These are phyloP conservation scores for Benitochromis conjunctus DNA, from an alignment of 2,113 vertebrate genomes.

Conservation along the genomic window DNA sequence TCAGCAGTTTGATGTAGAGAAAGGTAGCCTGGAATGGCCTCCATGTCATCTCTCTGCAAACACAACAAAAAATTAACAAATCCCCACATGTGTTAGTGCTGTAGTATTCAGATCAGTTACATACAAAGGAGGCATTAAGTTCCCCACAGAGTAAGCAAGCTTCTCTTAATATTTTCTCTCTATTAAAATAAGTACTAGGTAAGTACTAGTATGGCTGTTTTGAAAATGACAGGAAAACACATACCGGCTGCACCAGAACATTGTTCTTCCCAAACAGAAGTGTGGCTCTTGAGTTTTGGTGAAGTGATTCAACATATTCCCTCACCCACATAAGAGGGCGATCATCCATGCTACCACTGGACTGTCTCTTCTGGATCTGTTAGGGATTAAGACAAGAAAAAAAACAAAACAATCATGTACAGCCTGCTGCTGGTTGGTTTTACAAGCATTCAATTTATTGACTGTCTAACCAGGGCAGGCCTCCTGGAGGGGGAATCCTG, in stretches of 20 bases:
- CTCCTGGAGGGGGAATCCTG: constrained; percentile 95
- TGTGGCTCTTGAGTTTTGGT: constrained; percentile 93
- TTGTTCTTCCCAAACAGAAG: constrained; percentile 98
- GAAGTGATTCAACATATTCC: constrained; percentile 93
- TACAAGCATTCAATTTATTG: not conserved
- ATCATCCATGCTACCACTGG: constrained; percentile 96
- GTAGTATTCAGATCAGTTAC: not conserved
- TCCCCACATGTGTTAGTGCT: not conserved
- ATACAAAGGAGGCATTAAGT: not conserved
- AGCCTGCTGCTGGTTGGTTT: not conserved
- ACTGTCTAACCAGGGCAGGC: constrained; percentile 67
- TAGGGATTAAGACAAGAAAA: not conserved
- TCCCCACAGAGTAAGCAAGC: not conserved
- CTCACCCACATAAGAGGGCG: constrained; percentile 86
- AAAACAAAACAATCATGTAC: not conserved
- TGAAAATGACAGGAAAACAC: not conserved
- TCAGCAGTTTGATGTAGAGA: constrained; percentile 96
- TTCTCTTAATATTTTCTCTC: not conserved
- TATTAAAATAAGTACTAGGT: not conserved
- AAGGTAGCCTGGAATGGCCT: constrained; percentile 92
- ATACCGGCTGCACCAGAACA: constrained; percentile 93
- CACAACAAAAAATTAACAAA: not conserved
- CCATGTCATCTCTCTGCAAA: constrained; percentile 91
- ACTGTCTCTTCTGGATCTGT: constrained; percentile 97
- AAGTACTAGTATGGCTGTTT: not conserved